Base-by-base conservation (phyloP, 2,113 vertebrate species). In the Dermatemys mawii region DNA sequence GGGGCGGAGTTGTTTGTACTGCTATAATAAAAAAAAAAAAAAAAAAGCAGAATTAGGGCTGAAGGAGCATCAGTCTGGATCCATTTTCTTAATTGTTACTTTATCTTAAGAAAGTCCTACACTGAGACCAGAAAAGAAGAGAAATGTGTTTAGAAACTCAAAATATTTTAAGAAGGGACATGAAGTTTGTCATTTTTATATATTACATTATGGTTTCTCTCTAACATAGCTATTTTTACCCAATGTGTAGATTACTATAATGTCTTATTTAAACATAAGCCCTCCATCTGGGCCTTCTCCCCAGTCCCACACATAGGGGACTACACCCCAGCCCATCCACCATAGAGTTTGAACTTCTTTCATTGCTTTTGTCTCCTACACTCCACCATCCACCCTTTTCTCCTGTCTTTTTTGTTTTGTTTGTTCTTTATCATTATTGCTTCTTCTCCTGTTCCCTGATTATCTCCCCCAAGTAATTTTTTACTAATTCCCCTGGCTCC, bases 1-100 rank as follows among this genome's bases (percentile, higher is more conserved):
- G 97, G 0, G 98, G 98, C 0, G 99, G 99, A 63, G 98, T 98
- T 1, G 97, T 96, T 54, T 98, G 98, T 11, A 99, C 98, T 3
- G 95, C 99, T 99, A 96, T 55, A 95, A 93, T 2, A 12, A 90
- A 57, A n/a, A n/a, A n/a, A 2, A 57, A 95, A 93, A 2, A 11
- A 90, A 57, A n/a, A 2, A 57, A 76, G 12, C 4, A 84, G n/a
- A 55, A 79, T 76, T 35, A 48, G 7, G 1, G 1, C 0, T 4
- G n/a, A 1, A 50, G n/a, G 6, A 5, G 46, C 1, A 53, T 26
- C 46, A 89, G 46, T 32, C 11, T 3, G 41, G 41, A 75, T 75
- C 24, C 26, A 27, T 75, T 75, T 75, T 46, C 41, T 75, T 44
- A 27, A 44, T 7, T 27, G 70, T 44, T 75, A 27, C 14, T 67